These are phyloP conservation scores for Augochlorella aurata DNA, from an alignment of 2,888 invertebrate genomes.

Conservation along the genomic window DNA sequence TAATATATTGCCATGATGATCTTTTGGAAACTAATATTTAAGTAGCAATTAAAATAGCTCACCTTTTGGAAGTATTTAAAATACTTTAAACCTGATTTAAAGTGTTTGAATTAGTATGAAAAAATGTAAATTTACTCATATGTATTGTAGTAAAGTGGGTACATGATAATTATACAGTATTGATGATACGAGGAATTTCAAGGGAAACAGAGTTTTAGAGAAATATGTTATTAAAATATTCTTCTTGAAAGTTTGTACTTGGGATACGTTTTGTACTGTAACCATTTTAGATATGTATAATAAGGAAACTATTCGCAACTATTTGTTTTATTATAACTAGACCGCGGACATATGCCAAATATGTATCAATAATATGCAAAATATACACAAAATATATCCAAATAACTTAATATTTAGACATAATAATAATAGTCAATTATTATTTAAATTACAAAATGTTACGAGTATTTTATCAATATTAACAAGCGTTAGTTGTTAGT, in stretches of 20 bases:
- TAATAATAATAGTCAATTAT: too few species aligned
- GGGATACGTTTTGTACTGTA: not conserved
- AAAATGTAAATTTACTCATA: not conserved
- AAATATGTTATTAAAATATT: not conserved
- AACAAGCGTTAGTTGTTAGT: too few species aligned
- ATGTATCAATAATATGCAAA: too few species aligned
- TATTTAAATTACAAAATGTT: too few species aligned
- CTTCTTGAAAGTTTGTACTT: constrained; percentile 9
- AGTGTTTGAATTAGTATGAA: constrained; percentile 3
- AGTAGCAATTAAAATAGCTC: not conserved
- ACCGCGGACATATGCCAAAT: too few species aligned
- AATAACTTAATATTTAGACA: too few species aligned
- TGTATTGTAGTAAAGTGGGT: constrained; percentile 37
- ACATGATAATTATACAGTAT: constrained; percentile 11
- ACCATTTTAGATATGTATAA: not conserved
- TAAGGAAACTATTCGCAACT: not conserved
- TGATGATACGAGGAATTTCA: not conserved
- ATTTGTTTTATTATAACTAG: too few species aligned
- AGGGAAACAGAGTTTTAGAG: not conserved
- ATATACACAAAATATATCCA: too few species aligned
- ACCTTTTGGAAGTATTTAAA: not conserved
- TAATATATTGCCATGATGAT: not conserved
- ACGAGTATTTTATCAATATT: too few species aligned
- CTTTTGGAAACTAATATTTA: not conserved
- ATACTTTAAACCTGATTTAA: not conserved